These are phyloP conservation scores for Discoglossus pictus DNA, from an alignment of 2,797 vertebrate species.

Conservation along the genomic window DNA sequence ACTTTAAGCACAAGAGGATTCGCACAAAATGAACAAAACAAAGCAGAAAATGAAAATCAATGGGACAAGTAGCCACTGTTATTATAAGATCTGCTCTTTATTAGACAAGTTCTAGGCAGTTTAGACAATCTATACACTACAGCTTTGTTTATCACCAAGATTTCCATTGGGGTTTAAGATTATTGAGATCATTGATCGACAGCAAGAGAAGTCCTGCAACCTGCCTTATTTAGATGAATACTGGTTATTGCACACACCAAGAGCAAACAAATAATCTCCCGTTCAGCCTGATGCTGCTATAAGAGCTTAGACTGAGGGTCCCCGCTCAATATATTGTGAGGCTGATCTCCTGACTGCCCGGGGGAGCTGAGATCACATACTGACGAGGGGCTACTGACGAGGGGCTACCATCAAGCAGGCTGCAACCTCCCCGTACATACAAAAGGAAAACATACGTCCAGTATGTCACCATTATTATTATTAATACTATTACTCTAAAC, in stretches of 20 bases:
- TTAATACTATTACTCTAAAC: too few species aligned
- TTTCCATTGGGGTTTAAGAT: constrained; percentile 51
- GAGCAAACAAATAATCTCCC: constrained; percentile 36
- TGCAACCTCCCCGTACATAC: too few species aligned
- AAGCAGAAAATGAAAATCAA: constrained; percentile 48
- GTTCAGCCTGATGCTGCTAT: constrained; percentile 32
- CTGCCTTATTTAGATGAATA: constrained; percentile 49
- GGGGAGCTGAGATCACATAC: too few species aligned
- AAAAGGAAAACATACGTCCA: too few species aligned
- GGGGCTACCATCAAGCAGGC: too few species aligned
- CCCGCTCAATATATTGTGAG: neutral
- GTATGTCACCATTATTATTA: too few species aligned
- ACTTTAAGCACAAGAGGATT: constrained; percentile 30
- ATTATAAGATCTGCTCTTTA: constrained; percentile 46
- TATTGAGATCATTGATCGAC: constrained; percentile 51
- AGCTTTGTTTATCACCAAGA: constrained; percentile 49
- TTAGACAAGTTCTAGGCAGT: constrained; percentile 49
- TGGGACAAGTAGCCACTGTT: constrained; percentile 41
- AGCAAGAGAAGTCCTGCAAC: constrained; percentile 45
- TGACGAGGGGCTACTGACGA: too few species aligned
- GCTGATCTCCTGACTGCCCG: neutral
- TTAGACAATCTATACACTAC: constrained; percentile 48
- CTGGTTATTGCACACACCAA: constrained; percentile 43
- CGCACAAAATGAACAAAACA: constrained; percentile 29
- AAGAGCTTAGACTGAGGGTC: constrained; percentile 12